These are phyloP conservation scores for Melipona bicolor DNA, from an alignment of 2,888 invertebrate species.

Conservation along the genomic window DNA sequence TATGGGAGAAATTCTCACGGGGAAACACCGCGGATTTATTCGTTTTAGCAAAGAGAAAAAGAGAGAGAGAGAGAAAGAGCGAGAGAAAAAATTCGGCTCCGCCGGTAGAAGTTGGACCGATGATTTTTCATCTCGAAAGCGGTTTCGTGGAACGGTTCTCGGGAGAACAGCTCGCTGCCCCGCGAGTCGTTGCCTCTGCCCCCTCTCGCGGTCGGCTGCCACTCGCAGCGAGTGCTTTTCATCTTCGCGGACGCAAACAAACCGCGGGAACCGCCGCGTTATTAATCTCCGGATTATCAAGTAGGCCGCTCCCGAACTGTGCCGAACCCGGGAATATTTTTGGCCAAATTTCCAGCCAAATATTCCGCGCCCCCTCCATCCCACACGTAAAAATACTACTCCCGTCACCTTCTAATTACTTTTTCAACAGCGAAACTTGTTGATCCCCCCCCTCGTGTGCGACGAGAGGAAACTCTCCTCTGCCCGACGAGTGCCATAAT, in stretches of 20 bases:
- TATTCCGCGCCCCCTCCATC: too few relatives aligned
- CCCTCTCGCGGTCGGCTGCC: constrained; percentile 32
- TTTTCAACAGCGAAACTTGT: constrained; percentile 23
- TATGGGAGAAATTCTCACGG: neutral
- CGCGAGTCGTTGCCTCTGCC: constrained; percentile 13
- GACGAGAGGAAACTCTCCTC: neutral
- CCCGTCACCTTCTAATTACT: constrained; percentile 3
- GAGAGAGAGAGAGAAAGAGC: too few relatives aligned
- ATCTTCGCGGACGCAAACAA: constrained; percentile 49
- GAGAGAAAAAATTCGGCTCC: neutral
- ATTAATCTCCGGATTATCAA: constrained; percentile 63
- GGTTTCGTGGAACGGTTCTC: constrained; percentile 17
- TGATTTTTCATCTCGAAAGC: constrained; percentile 25
- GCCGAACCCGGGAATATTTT: neutral
- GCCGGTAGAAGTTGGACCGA: neutral
- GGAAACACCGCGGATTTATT: constrained; percentile 15
- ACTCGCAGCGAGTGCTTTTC: constrained; percentile 43
- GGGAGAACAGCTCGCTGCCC: constrained; percentile 36
- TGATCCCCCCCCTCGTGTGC: neutral
- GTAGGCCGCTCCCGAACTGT: constrained; percentile 28
- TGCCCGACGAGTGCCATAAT: too few relatives aligned
- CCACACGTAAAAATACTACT: neutral
- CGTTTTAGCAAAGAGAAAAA: neutral
- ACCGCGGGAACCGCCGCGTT: constrained; percentile 58
- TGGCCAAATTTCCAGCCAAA: neutral